phyloP scores from a whole-genome alignment of 2,888 invertebrate species.

The Drosophila multiciliata region DNA sequence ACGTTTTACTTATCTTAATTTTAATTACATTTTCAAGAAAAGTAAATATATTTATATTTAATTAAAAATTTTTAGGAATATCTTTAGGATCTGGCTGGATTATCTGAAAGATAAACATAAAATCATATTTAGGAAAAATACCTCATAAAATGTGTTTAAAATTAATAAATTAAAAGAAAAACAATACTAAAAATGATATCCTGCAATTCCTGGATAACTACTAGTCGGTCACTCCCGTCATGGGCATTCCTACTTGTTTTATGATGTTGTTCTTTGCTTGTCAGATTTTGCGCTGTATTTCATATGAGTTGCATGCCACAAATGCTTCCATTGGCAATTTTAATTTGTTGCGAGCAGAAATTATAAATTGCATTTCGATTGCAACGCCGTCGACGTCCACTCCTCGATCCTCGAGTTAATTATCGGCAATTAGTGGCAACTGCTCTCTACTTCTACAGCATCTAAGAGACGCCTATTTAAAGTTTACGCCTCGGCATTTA shows the following conservation, averaged over 20 bases:
- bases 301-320: constrained; percentile 65
- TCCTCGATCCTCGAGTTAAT: constrained; percentile 62
- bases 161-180: background rate
- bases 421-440: constrained; percentile 64
- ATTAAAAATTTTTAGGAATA: background rate
- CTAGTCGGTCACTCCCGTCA: background rate
- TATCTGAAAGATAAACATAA: background rate
- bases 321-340: constrained; percentile 71
- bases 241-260: constrained; percentile 43
- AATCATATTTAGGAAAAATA: background rate
- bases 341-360: constrained; percentile 78
- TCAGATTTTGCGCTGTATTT: constrained; percentile 68
- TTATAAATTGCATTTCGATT: constrained; percentile 74
- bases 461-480: constrained; percentile 30
- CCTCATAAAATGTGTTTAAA: background rate
- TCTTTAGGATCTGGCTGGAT: background rate
- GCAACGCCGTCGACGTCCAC: constrained; percentile 31
- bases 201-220: constrained; percentile 9
- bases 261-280: constrained; percentile 67
- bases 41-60: background rate
- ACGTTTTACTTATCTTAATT: background rate
- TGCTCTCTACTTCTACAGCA: constrained; percentile 42
- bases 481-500: constrained; percentile 41
- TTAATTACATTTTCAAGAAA: background rate
- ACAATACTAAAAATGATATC: background rate